phyloP scores from a whole-genome alignment of 1,140 invertebrate genomes.

The Apis florea region DNA sequence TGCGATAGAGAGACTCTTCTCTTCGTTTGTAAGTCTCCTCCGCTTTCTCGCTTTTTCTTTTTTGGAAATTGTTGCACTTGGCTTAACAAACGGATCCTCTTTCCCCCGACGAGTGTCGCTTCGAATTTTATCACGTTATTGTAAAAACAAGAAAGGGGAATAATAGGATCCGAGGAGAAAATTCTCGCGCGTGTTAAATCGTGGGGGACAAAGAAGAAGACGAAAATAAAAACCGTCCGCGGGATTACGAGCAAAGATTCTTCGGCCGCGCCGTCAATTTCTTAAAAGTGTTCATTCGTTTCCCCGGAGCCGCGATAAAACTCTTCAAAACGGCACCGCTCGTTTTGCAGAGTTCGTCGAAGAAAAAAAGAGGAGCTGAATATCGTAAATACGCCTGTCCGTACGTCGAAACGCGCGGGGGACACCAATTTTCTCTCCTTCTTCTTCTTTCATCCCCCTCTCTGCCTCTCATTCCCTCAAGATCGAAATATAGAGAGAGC shows the following conservation, averaged over 20 bases:
- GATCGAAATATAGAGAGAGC: conserved; percentile 48
- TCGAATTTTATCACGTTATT: too few relatives aligned
- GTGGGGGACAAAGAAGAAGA: neutral
- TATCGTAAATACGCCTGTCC: conserved; percentile 34
- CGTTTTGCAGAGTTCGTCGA: neutral
- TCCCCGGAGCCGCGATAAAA: neutral
- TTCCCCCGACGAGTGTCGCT: too few relatives aligned
- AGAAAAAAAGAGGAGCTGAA: neutral
- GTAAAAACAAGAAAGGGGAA: too few relatives aligned
- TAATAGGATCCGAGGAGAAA: too few relatives aligned
- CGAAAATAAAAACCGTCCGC: conserved; percentile 12
- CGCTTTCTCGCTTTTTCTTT: too few relatives aligned
- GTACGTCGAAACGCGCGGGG: conserved; percentile 30
- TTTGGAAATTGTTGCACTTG: too few relatives aligned
- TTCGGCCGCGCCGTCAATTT: conserved; percentile 25
- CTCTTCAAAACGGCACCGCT: neutral
- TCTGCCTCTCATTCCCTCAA: conserved; percentile 15
- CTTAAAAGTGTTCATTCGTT: conserved; percentile 31
- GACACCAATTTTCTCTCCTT: neutral
- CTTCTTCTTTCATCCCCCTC: conserved; percentile 8
- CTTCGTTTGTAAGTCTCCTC: too few relatives aligned
- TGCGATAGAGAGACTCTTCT: too few relatives aligned
- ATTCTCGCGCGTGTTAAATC: neutral
- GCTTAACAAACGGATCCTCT: too few relatives aligned
- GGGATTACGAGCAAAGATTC: neutral